A percentile compares a stretch with the other conserved stretches of the same genome.
Evolutionary conservation across 2,888 invertebrate genomes (phyloP).

Genomic region (Drosophila nr. perissopoda): DNA sequence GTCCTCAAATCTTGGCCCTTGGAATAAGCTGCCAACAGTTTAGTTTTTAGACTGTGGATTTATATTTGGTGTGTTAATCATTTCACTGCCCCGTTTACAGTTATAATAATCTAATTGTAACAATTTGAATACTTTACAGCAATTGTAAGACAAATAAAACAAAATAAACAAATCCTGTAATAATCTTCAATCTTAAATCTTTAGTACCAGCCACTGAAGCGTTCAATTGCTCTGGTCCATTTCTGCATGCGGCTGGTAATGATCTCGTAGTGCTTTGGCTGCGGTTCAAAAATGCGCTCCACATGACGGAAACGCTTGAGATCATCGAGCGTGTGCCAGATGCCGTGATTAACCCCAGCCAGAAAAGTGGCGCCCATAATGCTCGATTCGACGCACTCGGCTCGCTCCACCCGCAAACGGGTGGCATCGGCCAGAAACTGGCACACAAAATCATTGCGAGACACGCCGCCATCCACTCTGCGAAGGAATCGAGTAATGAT

Average conservation of each 20-base stretch:
- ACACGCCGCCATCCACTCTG: constrained; percentile 98
- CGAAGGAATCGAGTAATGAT: rapidly evolving
- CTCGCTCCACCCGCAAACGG: constrained; percentile 90
- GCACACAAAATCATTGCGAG: constrained; percentile 95
- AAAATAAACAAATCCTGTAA: background rate
- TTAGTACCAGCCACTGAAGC: constrained; percentile 83
- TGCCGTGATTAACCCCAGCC: constrained; percentile 92
- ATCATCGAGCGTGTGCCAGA: constrained; percentile 90
- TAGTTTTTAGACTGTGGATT: background rate
- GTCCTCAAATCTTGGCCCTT: constrained; percentile 1
- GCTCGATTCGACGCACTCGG: constrained; percentile 91
- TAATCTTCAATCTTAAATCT: background rate
- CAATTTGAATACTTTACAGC: constrained; percentile 12
- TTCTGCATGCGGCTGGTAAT: constrained; percentile 69
- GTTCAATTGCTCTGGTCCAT: constrained; percentile 81
- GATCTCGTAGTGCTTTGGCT: constrained; percentile 71
- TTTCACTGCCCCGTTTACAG: constrained; percentile 8
- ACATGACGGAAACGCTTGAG: constrained; percentile 87
- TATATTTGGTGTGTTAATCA: background rate
- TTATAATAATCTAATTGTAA: constrained; percentile 19
- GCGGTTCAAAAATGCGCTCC: constrained; percentile 88
- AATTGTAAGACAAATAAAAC: constrained; percentile 19
- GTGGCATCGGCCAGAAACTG: constrained; percentile 95
- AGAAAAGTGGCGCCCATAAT: constrained; percentile 94
- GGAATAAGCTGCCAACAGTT: background rate